Conservation (phyloP, 2,113 vertebrate species). For the Percina caprodes region DNA sequence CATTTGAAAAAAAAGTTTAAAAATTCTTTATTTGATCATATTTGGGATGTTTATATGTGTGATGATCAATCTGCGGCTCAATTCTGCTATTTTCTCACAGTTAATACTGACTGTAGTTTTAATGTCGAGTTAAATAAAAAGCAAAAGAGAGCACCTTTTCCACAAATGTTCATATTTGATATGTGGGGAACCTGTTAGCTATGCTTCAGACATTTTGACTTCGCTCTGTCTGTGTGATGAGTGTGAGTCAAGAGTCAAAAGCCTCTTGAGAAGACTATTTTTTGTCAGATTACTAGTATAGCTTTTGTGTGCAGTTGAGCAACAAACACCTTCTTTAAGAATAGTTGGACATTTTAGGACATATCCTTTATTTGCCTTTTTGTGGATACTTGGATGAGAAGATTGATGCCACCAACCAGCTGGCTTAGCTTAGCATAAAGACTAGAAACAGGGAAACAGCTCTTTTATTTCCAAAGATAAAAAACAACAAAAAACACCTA, state of each 20-base stretch:
- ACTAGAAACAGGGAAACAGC: neutral
- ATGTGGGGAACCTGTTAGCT: slow-evolving; percentile 10
- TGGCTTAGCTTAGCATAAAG: neutral
- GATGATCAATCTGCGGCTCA: neutral
- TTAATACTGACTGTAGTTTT: slow-evolving; percentile 12
- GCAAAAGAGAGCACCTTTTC: neutral
- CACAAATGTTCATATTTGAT: neutral
- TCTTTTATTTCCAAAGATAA: neutral
- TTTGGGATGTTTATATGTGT: neutral
- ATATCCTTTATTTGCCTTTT: neutral
- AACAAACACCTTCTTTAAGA: neutral
- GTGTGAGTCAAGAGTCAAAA: slow-evolving; percentile 9
- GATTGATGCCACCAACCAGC: neutral
- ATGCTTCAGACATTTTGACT: neutral
- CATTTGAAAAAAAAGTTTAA: neutral
- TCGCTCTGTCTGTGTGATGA: too few relatives aligned
- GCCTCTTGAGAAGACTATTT: neutral
- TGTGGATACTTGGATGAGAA: neutral
- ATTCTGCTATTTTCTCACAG: neutral
- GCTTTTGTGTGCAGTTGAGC: neutral
- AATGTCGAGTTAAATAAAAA: neutral
- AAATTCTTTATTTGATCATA: neutral
- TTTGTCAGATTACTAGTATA: neutral
- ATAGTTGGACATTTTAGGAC: neutral
- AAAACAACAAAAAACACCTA: neutral